These are phyloP conservation scores for Microtus pennsylvanicus DNA, from an alignment of 2,113 vertebrate genomes.

Conservation along the genomic window DNA sequence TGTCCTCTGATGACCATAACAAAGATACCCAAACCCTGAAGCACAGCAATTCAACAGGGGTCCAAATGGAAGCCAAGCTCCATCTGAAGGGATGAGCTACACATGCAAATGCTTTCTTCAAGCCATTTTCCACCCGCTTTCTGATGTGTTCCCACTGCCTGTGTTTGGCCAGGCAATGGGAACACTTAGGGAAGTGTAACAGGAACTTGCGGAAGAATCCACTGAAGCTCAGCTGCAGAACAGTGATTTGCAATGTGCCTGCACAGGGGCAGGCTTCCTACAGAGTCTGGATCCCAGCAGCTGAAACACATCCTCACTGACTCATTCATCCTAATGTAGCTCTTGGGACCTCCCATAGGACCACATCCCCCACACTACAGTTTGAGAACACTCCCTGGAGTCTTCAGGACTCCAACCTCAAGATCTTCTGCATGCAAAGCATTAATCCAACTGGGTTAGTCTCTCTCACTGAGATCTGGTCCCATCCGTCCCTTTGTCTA, in stretches of 20 bases:
- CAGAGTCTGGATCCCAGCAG: background rate
- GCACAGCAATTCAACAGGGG: background rate
- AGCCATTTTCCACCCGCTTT: slow-evolving; percentile 35
- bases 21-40: slow-evolving; percentile 22
- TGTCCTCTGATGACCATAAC: background rate
- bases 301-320: slow-evolving; percentile 45
- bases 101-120: background rate
- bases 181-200: background rate
- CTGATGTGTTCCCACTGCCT: background rate
- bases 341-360: slow-evolving; percentile 14
- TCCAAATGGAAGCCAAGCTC: background rate
- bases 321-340: slow-evolving; percentile 32
- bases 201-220: background rate
- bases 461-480: background rate
- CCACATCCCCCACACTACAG: background rate
- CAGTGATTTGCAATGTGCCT: slow-evolving; percentile 4
- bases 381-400: background rate
- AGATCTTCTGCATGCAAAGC: background rate
- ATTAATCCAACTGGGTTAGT: background rate
- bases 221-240: background rate
- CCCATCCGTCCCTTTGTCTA: background rate
- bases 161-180: slow-evolving; percentile 19
- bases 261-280: slow-evolving; percentile 40
- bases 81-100: background rate
- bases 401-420: background rate